These are phyloP conservation scores for Drosophila elegans DNA, from an alignment of 1,140 invertebrate species.

Conservation along the genomic window DNA sequence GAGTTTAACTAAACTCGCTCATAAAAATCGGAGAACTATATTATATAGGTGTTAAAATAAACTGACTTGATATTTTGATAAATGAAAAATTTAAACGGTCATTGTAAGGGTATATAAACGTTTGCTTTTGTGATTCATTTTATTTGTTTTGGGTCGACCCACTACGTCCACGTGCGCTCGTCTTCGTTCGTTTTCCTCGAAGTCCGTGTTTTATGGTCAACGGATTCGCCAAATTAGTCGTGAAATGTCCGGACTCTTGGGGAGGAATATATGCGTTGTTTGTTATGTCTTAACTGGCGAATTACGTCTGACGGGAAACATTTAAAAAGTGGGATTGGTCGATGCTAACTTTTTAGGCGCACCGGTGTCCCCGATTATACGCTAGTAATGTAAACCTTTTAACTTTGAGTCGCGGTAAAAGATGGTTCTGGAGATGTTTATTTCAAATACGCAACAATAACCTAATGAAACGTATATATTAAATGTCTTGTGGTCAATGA, in stretches of 20 bases:
- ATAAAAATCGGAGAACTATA: no score
- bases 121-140: conserved; percentile 9
- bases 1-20: no score
- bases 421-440: no score
- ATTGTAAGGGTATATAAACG: background rate
- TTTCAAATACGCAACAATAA: no score
- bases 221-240: conserved; percentile 63
- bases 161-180: conserved; percentile 4
- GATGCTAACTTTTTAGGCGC: background rate
- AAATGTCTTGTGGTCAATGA: no score
- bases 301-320: conserved; percentile 18
- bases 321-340: background rate
- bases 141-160: background rate
- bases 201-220: conserved; percentile 38
- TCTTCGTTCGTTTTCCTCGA: background rate
- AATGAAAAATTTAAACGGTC: no score
- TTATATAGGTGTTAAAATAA: no score
- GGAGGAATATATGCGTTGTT: conserved; percentile 24
- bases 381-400: conserved; percentile 13
- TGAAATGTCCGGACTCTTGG: conserved; percentile 38
- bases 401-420: conserved; percentile 4
- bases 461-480: no score
- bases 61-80: no score
- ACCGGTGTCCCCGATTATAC: conserved; percentile 7
- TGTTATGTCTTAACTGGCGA: conserved; percentile 40